Percentiles rank a stretch among this genome's conserved stretches.
Conservation (phyloP, 2,797 vertebrate species). For the Phrynocephalus vlangalii region DNA sequence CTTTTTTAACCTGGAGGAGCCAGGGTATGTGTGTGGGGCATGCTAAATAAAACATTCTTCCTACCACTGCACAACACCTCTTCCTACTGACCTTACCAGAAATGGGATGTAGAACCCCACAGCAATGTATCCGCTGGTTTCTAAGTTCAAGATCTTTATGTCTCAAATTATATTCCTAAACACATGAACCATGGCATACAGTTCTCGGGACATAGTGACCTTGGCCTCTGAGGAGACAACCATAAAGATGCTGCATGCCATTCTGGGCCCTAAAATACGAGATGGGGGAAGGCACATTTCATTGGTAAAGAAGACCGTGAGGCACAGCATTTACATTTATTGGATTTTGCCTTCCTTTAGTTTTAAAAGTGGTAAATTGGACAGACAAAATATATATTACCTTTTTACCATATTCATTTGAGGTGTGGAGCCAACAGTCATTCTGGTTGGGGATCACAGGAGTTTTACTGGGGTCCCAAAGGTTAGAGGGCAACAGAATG, state of each 20-base stretch:
- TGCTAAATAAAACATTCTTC: too few relatives aligned
- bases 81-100: too few relatives aligned
- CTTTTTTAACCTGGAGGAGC: too few relatives aligned
- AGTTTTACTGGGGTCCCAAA: neutral
- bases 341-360: too few relatives aligned
- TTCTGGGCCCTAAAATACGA: neutral
- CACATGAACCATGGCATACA: too few relatives aligned
- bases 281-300: neutral
- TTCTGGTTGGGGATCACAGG: neutral
- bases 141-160: neutral
- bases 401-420: neutral
- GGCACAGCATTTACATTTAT: neutral
- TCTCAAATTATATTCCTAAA: neutral
- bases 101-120: too few relatives aligned
- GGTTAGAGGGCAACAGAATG: too few relatives aligned
- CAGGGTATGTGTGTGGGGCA: too few relatives aligned
- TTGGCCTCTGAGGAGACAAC: neutral
- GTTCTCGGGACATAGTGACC: too few relatives aligned
- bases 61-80: too few relatives aligned
- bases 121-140: too few relatives aligned
- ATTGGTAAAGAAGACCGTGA: neutral
- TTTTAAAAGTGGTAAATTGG: neutral
- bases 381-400: neutral
- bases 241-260: neutral
- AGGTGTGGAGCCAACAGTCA: neutral